These are phyloP conservation scores for Hassar affinis DNA, from an alignment of 2,113 vertebrate genomes.

Conservation along the genomic window DNA sequence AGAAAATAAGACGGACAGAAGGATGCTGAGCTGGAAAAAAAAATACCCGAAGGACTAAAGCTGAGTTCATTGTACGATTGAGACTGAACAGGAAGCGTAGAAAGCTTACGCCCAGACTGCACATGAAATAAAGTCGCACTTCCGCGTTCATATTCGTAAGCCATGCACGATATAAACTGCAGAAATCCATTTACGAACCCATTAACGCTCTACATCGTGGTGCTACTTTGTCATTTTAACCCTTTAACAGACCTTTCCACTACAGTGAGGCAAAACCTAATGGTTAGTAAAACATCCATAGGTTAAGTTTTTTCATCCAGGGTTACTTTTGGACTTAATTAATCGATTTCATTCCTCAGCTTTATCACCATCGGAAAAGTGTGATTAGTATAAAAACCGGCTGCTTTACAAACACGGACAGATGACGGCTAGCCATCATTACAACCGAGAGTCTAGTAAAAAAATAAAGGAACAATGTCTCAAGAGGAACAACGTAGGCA, in stretches of 20 bases:
- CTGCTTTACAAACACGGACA: slow-evolving; percentile 4
- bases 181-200: too few relatives aligned
- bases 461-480: slow-evolving; percentile 51
- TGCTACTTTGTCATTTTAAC: not conserved
- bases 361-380: not conserved
- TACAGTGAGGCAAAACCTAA: slow-evolving; percentile 15
- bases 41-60: slow-evolving; percentile 38
- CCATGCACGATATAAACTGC: slow-evolving; percentile 63
- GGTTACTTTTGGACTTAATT: not conserved
- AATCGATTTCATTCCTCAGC: not conserved
- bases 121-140: slow-evolving; percentile 44
- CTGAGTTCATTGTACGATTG: slow-evolving; percentile 7
- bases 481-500: slow-evolving; percentile 1
- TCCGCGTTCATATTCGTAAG: slow-evolving; percentile 53
- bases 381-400: not conserved
- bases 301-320: too few relatives aligned
- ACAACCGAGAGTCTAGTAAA: slow-evolving; percentile 48
- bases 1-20: slow-evolving; percentile 27
- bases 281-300: not conserved
- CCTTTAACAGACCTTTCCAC: not conserved
- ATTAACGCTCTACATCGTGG: too few relatives aligned
- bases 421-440: slow-evolving; percentile 61
- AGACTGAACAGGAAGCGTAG: slow-evolving; percentile 46
- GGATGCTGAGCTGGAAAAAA: slow-evolving; percentile 30
- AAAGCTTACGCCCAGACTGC: slow-evolving; percentile 46